Percentiles rank a stretch among this genome's conserved stretches.
phyloP scores from a whole-genome alignment of 2,113 vertebrate genomes.

The Cervus canadensis region DNA sequence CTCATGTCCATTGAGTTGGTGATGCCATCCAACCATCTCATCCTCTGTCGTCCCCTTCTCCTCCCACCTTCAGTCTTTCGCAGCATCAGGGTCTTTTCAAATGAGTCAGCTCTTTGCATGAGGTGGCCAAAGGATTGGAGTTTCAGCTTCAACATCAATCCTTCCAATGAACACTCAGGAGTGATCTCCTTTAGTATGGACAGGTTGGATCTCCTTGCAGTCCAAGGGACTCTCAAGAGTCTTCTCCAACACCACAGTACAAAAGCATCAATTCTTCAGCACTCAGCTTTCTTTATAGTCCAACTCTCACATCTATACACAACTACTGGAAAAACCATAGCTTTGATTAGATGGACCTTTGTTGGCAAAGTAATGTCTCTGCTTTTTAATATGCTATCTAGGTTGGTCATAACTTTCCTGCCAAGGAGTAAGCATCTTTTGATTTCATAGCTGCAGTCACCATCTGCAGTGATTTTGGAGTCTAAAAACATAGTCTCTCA shows the following conservation, averaged over 20 bases:
- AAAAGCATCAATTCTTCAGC: not conserved
- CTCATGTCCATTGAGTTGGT: too few species aligned
- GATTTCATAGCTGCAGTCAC: not conserved
- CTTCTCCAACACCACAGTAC: not conserved
- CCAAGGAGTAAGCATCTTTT: not conserved
- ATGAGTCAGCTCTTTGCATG: not conserved
- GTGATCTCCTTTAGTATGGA: not conserved
- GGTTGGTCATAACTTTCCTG: not conserved
- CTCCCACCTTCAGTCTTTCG: not conserved
- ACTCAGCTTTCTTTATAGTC: not conserved
- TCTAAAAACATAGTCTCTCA: accelerated
- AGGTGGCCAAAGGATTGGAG: not conserved
- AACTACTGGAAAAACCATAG: too few species aligned
- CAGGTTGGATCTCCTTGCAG: not conserved
- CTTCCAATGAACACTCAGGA: not conserved
- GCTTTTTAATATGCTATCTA: not conserved
- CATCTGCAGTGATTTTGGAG: too few species aligned
- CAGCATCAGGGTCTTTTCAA: not conserved
- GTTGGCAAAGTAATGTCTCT: too few species aligned
- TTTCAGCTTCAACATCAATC: not conserved
- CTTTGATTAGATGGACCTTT: too few species aligned
- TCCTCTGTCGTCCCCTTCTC: not conserved
- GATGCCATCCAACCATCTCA: not conserved
- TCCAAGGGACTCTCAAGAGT: not conserved
- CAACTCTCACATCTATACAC: not conserved